A percentile compares a stretch with the other conserved stretches of the same genome.
Evolutionary conservation across 2,797 vertebrate genomes (phyloP).

Genomic region (Nyctibius grandis): DNA sequence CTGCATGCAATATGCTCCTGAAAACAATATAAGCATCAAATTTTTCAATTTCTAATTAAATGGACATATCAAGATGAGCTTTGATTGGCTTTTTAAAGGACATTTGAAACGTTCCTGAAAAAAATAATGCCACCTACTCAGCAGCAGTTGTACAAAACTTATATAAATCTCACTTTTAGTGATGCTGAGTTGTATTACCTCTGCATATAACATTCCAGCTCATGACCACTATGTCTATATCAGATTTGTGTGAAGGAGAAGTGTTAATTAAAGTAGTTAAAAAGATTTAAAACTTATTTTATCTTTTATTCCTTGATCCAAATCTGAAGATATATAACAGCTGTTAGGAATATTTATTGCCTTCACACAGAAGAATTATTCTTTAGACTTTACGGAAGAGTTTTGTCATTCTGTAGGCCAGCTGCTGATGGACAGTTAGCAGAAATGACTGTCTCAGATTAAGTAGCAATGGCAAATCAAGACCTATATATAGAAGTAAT

Average conservation of each 20-base stretch:
- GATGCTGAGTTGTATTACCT: neutral
- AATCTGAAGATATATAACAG: neutral
- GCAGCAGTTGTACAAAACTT: neutral
- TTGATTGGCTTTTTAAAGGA: slow-evolving; percentile 12
- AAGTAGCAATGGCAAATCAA: neutral
- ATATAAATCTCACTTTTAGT: neutral
- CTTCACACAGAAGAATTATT: neutral
- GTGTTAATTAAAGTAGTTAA: neutral
- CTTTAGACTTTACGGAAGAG: neutral
- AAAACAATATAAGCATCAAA: neutral
- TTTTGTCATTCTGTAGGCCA: neutral
- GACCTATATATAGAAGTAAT: neutral
- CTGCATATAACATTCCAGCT: neutral
- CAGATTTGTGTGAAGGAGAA: neutral
- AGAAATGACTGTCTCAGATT: neutral
- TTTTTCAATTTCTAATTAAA: slow-evolving; percentile 53
- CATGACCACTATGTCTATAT: neutral
- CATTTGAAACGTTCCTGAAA: neutral
- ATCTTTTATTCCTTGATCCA: neutral
- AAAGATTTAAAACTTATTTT: neutral
- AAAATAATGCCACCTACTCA: neutral
- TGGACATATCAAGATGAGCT: neutral
- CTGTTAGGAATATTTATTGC: neutral
- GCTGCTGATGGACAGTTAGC: neutral
- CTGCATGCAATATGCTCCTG: neutral